These are phyloP conservation scores for Agrilus biguttatus DNA, from an alignment of 2,888 invertebrate genomes.

Conservation along the genomic window DNA sequence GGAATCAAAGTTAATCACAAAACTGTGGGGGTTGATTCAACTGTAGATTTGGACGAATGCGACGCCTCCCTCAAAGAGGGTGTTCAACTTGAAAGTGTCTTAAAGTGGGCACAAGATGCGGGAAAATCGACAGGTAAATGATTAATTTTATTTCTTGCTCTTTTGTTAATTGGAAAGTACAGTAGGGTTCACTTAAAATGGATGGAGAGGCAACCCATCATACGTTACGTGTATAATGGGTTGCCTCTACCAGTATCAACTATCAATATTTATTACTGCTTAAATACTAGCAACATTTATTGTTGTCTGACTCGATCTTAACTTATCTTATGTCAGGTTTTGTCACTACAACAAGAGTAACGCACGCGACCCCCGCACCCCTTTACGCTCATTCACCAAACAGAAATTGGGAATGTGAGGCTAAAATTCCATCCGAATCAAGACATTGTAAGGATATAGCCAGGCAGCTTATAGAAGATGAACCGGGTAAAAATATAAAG, in stretches of 20 bases:
- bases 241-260: too few relatives aligned
- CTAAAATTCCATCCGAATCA: slow-evolving; percentile 40
- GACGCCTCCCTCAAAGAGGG: slow-evolving; percentile 40
- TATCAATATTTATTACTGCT: too few relatives aligned
- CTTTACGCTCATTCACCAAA: slow-evolving; percentile 63
- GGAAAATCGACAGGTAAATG: slow-evolving; percentile 60
- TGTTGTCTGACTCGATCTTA: too few relatives aligned
- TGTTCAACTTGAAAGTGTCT: slow-evolving; percentile 47
- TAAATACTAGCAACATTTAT: too few relatives aligned
- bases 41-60: slow-evolving; percentile 50
- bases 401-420: slow-evolving; percentile 72
- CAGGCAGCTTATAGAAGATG: slow-evolving; percentile 62
- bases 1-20: slow-evolving; percentile 75
- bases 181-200: too few relatives aligned
- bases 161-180: too few relatives aligned
- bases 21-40: slow-evolving; percentile 61
- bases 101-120: slow-evolving; percentile 58
- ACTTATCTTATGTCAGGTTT: slow-evolving; percentile 36
- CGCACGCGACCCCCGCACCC: slow-evolving; percentile 77
- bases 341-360: slow-evolving; percentile 79
- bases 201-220: too few relatives aligned
- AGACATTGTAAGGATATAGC: slow-evolving; percentile 69
- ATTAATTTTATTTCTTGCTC: too few relatives aligned
- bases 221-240: too few relatives aligned
- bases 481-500: slow-evolving; percentile 62